phyloP scores from a whole-genome alignment of 2,797 vertebrate genomes.

The Champsocephalus esox region DNA sequence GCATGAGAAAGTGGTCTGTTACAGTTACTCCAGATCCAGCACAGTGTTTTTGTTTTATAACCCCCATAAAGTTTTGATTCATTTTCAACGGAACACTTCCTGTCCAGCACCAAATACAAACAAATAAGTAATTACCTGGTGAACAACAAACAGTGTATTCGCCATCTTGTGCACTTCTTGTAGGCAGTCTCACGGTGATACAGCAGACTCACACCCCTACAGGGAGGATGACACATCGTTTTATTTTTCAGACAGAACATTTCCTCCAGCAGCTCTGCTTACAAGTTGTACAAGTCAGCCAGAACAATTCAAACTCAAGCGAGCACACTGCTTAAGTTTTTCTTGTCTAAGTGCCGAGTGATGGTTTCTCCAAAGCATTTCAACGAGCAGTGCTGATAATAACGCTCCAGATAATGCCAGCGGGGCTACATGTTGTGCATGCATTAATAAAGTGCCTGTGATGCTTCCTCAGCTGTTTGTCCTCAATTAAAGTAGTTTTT shows the following conservation, averaged over 20 bases:
- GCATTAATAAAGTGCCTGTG: slow-evolving; percentile 56
- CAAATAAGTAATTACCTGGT: no score
- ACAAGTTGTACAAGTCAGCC: slow-evolving; percentile 22
- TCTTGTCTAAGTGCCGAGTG: slow-evolving; percentile 29
- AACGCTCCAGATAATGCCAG: slow-evolving; percentile 20
- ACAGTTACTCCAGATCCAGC: no score
- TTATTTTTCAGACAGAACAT: not conserved
- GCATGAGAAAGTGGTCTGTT: no score
- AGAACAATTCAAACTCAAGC: slow-evolving; percentile 29
- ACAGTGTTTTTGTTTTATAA: no score
- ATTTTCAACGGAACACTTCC: no score
- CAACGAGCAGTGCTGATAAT: slow-evolving; percentile 33
- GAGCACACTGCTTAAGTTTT: not conserved
- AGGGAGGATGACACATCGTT: slow-evolving; percentile 17
- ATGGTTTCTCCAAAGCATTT: slow-evolving; percentile 27
- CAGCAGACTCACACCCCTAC: slow-evolving; percentile 9
- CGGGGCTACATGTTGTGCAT: slow-evolving; percentile 35
- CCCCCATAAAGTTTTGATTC: no score
- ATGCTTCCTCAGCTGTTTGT: slow-evolving; percentile 70
- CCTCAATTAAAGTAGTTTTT: slow-evolving; percentile 67
- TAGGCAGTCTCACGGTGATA: not conserved
- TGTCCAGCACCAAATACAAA: not conserved
- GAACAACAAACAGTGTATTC: not conserved
- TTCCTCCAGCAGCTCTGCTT: not conserved
- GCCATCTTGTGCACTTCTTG: no score